Conservation (phyloP, 2,797 vertebrate genomes). For the Sebastes vulpes region DNA sequence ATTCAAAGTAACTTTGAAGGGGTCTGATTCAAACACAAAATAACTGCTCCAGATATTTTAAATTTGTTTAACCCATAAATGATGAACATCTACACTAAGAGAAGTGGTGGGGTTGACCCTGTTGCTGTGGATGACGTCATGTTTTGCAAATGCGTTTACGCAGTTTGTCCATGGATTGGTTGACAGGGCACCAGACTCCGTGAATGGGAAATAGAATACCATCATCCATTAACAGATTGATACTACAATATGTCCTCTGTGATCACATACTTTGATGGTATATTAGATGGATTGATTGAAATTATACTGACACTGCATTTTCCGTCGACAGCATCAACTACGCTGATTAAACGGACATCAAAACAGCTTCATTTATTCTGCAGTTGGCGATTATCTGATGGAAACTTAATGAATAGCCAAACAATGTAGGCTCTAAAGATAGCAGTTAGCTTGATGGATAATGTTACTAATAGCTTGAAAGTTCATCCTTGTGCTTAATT, state of each 20-base stretch:
- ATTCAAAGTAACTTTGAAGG: background rate
- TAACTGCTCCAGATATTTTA: background rate
- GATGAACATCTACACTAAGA: background rate
- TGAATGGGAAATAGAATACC: background rate
- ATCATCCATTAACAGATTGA: background rate
- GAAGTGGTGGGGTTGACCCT: background rate
- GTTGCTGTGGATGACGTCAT: background rate
- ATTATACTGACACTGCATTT: background rate
- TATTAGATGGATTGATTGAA: background rate
- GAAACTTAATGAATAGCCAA: background rate
- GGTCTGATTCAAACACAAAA: background rate
- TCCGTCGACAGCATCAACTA: background rate
- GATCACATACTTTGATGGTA: background rate
- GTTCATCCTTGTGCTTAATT: background rate
- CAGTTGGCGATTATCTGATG: background rate
- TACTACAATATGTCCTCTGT: background rate
- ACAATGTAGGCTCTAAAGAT: background rate
- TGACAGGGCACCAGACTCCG: background rate
- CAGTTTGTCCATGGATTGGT: background rate
- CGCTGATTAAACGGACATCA: background rate
- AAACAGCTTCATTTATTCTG: background rate
- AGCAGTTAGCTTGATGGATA: background rate
- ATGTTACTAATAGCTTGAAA: background rate
- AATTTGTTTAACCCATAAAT: background rate
- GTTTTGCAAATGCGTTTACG: background rate